These are phyloP conservation scores for Astur gentilis DNA, from an alignment of 2,113 vertebrate species.

Conservation along the genomic window DNA sequence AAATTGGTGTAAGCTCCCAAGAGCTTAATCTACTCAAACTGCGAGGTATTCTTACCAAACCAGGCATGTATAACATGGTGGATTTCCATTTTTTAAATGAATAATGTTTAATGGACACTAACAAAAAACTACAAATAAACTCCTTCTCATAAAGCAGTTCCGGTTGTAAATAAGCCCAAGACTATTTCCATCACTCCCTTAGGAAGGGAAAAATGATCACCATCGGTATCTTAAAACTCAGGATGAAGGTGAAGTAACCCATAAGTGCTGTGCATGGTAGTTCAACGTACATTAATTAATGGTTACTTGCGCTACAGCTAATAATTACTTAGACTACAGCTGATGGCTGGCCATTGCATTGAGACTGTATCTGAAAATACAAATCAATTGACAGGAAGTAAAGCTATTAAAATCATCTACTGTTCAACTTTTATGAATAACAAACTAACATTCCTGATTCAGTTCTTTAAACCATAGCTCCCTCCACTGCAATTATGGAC, in stretches of 20 bases:
- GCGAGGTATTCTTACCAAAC: neutral
- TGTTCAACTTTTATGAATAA: neutral
- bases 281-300: neutral
- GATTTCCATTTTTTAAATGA: neutral
- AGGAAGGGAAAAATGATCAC: neutral
- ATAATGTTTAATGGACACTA: neutral
- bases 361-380: neutral
- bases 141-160: neutral
- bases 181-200: neutral
- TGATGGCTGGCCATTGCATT: neutral
- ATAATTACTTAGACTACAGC: neutral
- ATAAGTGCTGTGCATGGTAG: neutral
- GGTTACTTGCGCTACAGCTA: neutral
- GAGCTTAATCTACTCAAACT: neutral
- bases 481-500: neutral
- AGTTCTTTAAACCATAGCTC: neutral
- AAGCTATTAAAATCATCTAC: neutral
- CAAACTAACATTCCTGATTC: neutral
- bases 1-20: neutral
- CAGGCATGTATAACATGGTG: neutral
- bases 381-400: neutral
- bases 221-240: neutral
- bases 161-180: neutral
- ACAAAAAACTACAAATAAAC: neutral
- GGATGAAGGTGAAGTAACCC: neutral